These are phyloP conservation scores for Campoplex nolae DNA, from an alignment of 2,888 invertebrate genomes.

Conservation along the genomic window DNA sequence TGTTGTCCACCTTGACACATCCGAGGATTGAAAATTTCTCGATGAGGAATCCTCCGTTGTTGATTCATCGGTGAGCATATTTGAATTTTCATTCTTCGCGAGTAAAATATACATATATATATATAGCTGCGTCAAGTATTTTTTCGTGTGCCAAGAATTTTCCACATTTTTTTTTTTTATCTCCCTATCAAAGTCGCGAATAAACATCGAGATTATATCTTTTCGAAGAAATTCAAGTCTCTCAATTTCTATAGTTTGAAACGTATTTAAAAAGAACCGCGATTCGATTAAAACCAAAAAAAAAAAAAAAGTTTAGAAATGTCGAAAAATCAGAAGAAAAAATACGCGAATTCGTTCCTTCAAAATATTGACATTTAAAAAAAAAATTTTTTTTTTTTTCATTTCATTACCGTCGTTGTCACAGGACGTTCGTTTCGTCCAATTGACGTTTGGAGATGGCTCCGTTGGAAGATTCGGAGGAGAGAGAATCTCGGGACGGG, in stretches of 20 bases:
- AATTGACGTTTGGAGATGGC: conserved; percentile 56
- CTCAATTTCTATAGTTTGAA: neutral
- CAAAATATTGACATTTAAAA: neutral
- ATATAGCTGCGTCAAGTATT: neutral
- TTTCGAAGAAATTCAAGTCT: neutral
- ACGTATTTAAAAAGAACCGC: too few relatives aligned
- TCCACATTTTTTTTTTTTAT: conserved; percentile 10
- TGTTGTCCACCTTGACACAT: conserved; percentile 41
- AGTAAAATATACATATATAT: neutral
- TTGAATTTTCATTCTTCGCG: neutral
- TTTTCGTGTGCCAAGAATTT: neutral
- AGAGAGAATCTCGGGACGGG: conserved; percentile 18
- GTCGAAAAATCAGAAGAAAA: neutral
- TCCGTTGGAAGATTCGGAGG: conserved; percentile 46
- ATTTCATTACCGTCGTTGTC: neutral
- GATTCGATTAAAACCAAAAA: neutral
- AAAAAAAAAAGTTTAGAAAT: neutral
- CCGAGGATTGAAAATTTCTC: conserved; percentile 47
- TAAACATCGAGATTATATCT: neutral
- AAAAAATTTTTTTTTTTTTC: neutral
- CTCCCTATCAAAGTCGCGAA: conserved; percentile 8
- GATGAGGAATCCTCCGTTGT: conserved; percentile 59
- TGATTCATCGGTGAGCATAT: conserved; percentile 58
- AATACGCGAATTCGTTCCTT: neutral
- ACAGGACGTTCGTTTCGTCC: conserved; percentile 40